These are phyloP conservation scores for Aleiodes testaceus DNA, from an alignment of 2,888 invertebrate genomes.

Conservation along the genomic window DNA sequence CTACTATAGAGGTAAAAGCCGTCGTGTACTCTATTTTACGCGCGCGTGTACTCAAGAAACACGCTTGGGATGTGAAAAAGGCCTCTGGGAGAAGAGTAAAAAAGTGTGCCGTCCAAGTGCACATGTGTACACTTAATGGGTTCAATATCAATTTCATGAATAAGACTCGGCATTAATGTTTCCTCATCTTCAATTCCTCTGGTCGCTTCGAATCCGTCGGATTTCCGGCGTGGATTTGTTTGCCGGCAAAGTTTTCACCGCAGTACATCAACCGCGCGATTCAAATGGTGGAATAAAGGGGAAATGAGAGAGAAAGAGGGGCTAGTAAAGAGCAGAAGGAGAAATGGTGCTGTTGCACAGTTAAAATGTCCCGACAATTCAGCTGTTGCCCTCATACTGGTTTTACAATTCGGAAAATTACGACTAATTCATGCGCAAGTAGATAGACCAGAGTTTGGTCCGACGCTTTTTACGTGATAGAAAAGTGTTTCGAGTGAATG, in stretches of 20 bases:
- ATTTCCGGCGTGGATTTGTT: slow-evolving; percentile 71
- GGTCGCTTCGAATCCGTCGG: slow-evolving; percentile 57
- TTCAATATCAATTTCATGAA: no score
- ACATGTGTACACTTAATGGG: background rate
- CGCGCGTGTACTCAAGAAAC: slow-evolving; percentile 15
- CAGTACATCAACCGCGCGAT: slow-evolving; percentile 66
- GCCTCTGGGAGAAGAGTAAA: slow-evolving; percentile 21
- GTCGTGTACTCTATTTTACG: slow-evolving; percentile 19
- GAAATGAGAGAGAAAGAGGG: slow-evolving; percentile 4
- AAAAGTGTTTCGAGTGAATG: background rate
- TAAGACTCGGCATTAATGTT: slow-evolving; percentile 39
- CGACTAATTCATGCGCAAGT: background rate
- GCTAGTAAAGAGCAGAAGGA: no score
- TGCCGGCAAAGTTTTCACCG: slow-evolving; percentile 69
- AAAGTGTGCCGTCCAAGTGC: background rate
- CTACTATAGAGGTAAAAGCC: slow-evolving; percentile 22
- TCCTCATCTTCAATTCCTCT: slow-evolving; percentile 52
- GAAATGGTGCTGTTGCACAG: slow-evolving; percentile 31
- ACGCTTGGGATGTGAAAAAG: slow-evolving; percentile 5
- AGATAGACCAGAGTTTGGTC: background rate
- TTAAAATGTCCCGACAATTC: slow-evolving; percentile 59
- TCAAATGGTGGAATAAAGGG: slow-evolving; percentile 43
- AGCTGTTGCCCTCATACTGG: slow-evolving; percentile 66
- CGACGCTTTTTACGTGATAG: no score
- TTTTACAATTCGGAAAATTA: slow-evolving; percentile 24